Conservation (phyloP, 1,140 invertebrate species). For the Streblospio benedicti region DNA sequence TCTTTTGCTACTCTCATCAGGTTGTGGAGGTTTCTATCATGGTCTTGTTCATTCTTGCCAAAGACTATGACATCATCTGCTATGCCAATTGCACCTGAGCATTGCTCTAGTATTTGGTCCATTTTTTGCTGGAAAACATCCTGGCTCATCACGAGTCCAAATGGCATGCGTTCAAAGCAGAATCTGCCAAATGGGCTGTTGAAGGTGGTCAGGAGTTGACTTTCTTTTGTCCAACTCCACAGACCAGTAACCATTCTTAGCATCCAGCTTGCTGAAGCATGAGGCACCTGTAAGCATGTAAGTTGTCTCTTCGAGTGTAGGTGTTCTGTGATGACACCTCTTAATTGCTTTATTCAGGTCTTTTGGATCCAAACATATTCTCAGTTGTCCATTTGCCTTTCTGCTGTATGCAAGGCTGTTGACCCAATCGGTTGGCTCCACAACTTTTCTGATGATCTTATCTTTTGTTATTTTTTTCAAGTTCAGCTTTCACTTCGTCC, state of each 20-base stretch:
- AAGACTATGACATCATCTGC: constrained; percentile 30
- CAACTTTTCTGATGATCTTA: background rate
- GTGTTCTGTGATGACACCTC: constrained; percentile 11
- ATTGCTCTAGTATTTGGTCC: constrained; percentile 28
- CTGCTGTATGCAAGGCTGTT: background rate
- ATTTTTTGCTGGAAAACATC: constrained; percentile 38
- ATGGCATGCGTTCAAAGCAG: constrained; percentile 19
- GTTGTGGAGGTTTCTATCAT: constrained; percentile 9
- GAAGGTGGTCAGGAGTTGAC: constrained; percentile 23
- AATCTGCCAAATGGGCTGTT: constrained; percentile 21
- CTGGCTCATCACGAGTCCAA: constrained; percentile 13
- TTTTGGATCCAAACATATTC: constrained; percentile 1
- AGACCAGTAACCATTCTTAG: constrained; percentile 24
- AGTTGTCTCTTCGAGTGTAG: constrained; percentile 25
- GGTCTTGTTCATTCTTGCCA: background rate
- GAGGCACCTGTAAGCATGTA: constrained; percentile 21
- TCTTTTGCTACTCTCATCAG: constrained; percentile 36
- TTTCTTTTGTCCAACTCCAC: constrained; percentile 22
- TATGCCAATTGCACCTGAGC: constrained; percentile 36
- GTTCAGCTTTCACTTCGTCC: background rate
- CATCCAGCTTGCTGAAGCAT: constrained; percentile 25
- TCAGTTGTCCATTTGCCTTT: constrained; percentile 3
- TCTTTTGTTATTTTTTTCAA: background rate
- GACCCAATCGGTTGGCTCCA: constrained; percentile 4
- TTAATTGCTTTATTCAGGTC: background rate